Base-by-base conservation (phyloP, 1,140 invertebrate species). In the Brachionus sp. region DNA sequence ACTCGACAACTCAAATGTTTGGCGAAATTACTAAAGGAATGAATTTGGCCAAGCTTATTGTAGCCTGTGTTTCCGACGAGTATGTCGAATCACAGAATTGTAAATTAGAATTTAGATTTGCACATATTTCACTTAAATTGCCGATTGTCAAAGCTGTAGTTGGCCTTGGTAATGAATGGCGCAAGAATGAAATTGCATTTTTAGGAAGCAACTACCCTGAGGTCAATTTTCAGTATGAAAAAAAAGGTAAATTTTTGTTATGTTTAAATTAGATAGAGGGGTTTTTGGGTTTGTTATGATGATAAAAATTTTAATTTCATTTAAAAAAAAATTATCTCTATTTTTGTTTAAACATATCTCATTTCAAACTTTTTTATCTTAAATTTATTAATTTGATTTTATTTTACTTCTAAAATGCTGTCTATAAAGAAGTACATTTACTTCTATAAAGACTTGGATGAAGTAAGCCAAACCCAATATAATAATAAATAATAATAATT, bases 51-150 rank as follows among this genome's bases (percentile, higher is more conserved):
- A 84, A 68, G 46, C 37, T 53, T 12, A 66, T 42, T 23, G 37
- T 84, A 3, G 42, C 68, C 7, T 84, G 77, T 84, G 75, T 80
- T 12, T 84, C 44, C 16, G 53, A 84, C 29, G 75, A 83, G 9
- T 88, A 87, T 86, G 86, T 86, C 68, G 80, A 85, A 2, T 85
- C 86, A 57, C 87, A 88, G 86, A 87, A 87, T 83, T 12, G 84
- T 42, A 25, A 33, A 46, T 62, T 62, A 70, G 39, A 82, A 9
- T 57, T 42, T 44, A 29, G 42, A 46, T 84, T 77, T 78, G 57
- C 53, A 2, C 33, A 77, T 19, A 64, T 39, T 16, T 57, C 42
- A 33, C 23, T 78, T 25, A 46, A 57, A 57, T 3, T 44, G 12
- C 77, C 50, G 5, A 25, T 84, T n/a, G 16, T 82, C n/a, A 23